Evolutionary conservation across 1,140 invertebrate genomes (phyloP).

Genomic region (Hylaeus anthracinus): DNA sequence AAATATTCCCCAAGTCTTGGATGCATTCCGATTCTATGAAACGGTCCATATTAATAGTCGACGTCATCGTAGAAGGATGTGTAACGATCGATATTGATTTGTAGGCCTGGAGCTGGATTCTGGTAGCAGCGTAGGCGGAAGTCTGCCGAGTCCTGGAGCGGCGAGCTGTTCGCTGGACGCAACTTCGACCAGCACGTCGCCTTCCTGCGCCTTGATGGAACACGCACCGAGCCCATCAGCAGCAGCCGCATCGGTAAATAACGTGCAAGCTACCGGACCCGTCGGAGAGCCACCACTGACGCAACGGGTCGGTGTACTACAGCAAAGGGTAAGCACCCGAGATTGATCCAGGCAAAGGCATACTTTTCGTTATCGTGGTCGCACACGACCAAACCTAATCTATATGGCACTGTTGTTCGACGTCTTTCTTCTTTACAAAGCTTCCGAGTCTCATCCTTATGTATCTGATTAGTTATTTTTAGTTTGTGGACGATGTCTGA

Average conservation of each 20-base stretch:
- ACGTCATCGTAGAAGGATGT: too few species aligned
- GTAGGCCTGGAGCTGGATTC: conserved; percentile 86
- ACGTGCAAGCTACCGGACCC: conserved; percentile 73
- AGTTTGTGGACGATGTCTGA: too few species aligned
- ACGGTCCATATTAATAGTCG: too few species aligned
- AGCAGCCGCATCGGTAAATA: conserved; percentile 82
- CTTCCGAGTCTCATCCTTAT: too few species aligned
- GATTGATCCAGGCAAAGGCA: conserved; percentile 77
- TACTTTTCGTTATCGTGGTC: conserved; percentile 47
- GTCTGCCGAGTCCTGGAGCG: conserved; percentile 87
- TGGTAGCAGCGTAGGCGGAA: conserved; percentile 86
- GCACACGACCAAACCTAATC: not conserved
- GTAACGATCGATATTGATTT: conserved; percentile 8
- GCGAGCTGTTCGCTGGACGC: conserved; percentile 86
- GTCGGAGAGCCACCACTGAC: conserved; percentile 78
- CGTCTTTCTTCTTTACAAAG: not conserved
- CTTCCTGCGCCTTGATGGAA: conserved; percentile 81
- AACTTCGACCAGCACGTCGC: conserved; percentile 82
- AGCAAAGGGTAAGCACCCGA: conserved; percentile 90
- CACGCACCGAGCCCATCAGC: conserved; percentile 81
- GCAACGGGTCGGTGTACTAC: conserved; percentile 88
- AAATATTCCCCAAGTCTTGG: too few species aligned
- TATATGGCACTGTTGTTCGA: conserved; percentile 22
- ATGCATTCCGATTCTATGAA: too few species aligned
- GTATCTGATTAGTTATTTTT: too few species aligned